A percentile compares a stretch with the other conserved stretches of the same genome.
These are phyloP conservation scores for Ooceraea biroi DNA, from an alignment of 1,140 invertebrate genomes.

Conservation along the genomic window DNA sequence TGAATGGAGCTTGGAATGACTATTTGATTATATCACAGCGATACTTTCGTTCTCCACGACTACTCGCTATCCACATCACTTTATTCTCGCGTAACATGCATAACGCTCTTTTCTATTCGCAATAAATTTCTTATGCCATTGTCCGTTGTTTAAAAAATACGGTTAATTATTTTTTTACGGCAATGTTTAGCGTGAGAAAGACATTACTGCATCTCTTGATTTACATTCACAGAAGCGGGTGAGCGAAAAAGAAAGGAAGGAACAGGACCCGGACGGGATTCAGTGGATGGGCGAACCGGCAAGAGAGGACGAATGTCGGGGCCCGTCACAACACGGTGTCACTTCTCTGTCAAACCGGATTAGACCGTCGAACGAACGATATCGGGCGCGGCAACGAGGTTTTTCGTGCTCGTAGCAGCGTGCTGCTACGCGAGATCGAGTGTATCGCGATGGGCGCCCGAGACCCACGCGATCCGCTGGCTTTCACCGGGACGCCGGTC, in stretches of 20 bases:
- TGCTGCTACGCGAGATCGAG: slow-evolving; percentile 17
- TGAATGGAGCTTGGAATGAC: slow-evolving; percentile 21
- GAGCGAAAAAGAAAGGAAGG: slow-evolving; percentile 17
- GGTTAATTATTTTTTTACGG: neutral
- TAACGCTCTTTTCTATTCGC: neutral
- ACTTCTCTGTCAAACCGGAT: slow-evolving; percentile 80
- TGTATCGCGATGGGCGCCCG: slow-evolving; percentile 20
- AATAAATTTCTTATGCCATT: neutral
- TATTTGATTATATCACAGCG: neutral
- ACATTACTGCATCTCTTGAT: slow-evolving; percentile 47
- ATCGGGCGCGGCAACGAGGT: slow-evolving; percentile 56
- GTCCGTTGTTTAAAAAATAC: neutral
- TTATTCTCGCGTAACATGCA: neutral
- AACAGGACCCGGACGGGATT: slow-evolving; percentile 67
- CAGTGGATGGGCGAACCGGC: slow-evolving; percentile 53
- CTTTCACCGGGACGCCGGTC: slow-evolving; percentile 51
- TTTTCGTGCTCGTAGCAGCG: slow-evolving; percentile 65
- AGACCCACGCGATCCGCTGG: slow-evolving; percentile 47
- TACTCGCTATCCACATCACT: neutral
- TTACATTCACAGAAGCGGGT: slow-evolving; percentile 65
- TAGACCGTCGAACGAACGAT: slow-evolving; percentile 73
- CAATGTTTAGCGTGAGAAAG: neutral
- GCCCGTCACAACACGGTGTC: slow-evolving; percentile 79
- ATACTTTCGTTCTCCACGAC: neutral
- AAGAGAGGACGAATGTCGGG: slow-evolving; percentile 63